Percentiles rank a stretch among this genome's conserved stretches.
Conservation (phyloP, 2,888 invertebrate genomes). For the Eupithecia pulchellata region DNA sequence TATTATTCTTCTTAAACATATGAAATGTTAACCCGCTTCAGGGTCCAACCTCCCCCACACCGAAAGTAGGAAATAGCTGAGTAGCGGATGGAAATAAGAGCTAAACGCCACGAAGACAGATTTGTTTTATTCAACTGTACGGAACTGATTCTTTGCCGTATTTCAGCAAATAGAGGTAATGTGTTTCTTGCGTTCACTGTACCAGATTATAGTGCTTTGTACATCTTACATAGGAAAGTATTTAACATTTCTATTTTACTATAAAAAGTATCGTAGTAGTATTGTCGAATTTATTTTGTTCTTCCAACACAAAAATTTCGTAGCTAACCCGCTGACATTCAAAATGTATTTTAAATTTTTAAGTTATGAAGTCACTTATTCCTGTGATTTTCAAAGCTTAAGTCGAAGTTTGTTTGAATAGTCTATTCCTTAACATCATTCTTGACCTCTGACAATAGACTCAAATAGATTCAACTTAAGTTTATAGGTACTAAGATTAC, state of each 20-base stretch:
- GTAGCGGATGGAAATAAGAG: conserved; percentile 78
- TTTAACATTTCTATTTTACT: neutral
- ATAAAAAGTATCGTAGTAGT: too few species aligned
- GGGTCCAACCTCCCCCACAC: conserved; percentile 51
- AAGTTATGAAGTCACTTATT: too few species aligned
- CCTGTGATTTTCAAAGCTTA: neutral
- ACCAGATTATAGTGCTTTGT: conserved; percentile 2
- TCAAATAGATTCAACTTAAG: neutral
- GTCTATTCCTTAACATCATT: too few species aligned
- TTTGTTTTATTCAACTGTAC: conserved; percentile 73
- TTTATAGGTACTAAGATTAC: neutral
- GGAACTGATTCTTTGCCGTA: conserved; percentile 29
- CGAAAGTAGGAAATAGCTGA: conserved; percentile 74
- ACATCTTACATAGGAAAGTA: neutral
- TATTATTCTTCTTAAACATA: too few species aligned
- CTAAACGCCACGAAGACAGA: conserved; percentile 79
- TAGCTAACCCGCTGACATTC: too few species aligned
- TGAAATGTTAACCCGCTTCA: too few species aligned
- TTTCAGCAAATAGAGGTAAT: conserved; percentile 24
- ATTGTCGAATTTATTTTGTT: too few species aligned
- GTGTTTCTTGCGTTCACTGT: conserved; percentile 16
- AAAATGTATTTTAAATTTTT: too few species aligned
- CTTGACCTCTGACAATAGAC: neutral
- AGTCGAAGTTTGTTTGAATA: neutral
- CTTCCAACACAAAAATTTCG: too few species aligned